A percentile compares a stretch with the other conserved stretches of the same genome.
These are phyloP conservation scores for Dromaius novaehollandiae DNA, from an alignment of 2,113 vertebrate species.

Conservation along the genomic window DNA sequence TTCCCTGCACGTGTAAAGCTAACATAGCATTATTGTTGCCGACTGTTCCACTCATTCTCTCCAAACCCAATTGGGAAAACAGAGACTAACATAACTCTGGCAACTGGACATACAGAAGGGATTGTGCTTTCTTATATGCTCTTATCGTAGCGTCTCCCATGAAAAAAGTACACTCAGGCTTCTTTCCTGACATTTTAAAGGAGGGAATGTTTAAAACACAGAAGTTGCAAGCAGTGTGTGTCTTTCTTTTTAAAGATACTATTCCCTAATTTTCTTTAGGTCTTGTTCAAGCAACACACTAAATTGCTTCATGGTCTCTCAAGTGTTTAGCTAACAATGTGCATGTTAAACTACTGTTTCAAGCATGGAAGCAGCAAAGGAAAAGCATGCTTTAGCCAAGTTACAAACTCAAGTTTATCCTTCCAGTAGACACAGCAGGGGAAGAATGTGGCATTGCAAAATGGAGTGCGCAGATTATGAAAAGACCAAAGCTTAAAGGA, in stretches of 20 bases:
- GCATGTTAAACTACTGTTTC: slow-evolving; percentile 17
- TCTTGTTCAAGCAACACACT: slow-evolving; percentile 53
- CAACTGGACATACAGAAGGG: neutral
- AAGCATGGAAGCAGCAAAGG: slow-evolving; percentile 65
- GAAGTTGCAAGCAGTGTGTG: neutral
- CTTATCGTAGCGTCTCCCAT: neutral
- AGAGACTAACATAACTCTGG: neutral
- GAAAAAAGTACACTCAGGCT: neutral
- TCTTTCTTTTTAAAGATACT: neutral
- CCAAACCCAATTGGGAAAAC: neutral
- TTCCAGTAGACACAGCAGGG: slow-evolving; percentile 56
- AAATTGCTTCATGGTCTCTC: slow-evolving; percentile 33
- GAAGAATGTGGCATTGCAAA: slow-evolving; percentile 69
- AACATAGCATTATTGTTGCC: fast-evolving
- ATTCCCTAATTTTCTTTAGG: slow-evolving; percentile 42
- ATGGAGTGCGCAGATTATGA: slow-evolving; percentile 72
- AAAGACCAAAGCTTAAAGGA: slow-evolving; percentile 79
- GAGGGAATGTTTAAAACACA: neutral
- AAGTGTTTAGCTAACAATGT: neutral
- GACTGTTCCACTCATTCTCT: neutral
- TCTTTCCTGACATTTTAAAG: neutral
- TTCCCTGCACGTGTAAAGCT: neutral
- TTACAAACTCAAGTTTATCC: slow-evolving; percentile 36
- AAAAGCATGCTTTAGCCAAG: slow-evolving; percentile 72
- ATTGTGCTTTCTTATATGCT: neutral